Percentiles rank a stretch among this genome's conserved stretches.
Conservation (phyloP, 2,888 invertebrate species). For the Brenthis daphne region DNA sequence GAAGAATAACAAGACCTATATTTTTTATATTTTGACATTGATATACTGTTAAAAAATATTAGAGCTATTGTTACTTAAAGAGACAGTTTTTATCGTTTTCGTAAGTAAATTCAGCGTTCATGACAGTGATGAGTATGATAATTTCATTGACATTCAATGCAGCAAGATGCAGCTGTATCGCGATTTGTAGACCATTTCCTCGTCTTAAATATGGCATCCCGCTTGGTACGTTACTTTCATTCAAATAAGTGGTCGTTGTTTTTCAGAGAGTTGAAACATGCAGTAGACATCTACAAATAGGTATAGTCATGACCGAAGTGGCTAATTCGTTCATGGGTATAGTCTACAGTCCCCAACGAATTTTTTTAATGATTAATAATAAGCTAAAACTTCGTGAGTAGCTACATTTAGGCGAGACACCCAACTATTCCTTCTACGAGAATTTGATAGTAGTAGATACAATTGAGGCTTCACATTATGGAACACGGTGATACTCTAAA, state of each 20-base stretch:
- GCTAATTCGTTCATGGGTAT: neutral
- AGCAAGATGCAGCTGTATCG: conserved; percentile 35
- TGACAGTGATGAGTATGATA: neutral
- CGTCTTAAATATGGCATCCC: conserved; percentile 37
- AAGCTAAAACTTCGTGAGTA: no score
- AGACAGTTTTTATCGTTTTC: neutral
- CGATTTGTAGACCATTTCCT: conserved; percentile 32
- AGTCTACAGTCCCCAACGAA: no score
- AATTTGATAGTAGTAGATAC: no score
- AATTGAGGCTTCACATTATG: no score
- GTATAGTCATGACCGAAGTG: neutral
- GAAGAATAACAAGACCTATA: no score
- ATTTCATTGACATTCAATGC: conserved; percentile 34
- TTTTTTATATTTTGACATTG: neutral
- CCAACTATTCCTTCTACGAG: no score
- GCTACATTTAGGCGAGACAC: no score
- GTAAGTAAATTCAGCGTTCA: neutral
- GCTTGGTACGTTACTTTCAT: conserved; percentile 32
- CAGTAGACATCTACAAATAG: neutral
- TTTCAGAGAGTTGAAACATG: neutral
- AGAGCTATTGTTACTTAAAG: neutral
- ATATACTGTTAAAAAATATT: neutral
- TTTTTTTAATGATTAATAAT: no score
- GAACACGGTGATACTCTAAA: no score
- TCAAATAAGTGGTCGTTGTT: conserved; percentile 19